phyloP scores from a whole-genome alignment of 2,113 vertebrate genomes.

The Poeciliopsis turrubarensis region DNA sequence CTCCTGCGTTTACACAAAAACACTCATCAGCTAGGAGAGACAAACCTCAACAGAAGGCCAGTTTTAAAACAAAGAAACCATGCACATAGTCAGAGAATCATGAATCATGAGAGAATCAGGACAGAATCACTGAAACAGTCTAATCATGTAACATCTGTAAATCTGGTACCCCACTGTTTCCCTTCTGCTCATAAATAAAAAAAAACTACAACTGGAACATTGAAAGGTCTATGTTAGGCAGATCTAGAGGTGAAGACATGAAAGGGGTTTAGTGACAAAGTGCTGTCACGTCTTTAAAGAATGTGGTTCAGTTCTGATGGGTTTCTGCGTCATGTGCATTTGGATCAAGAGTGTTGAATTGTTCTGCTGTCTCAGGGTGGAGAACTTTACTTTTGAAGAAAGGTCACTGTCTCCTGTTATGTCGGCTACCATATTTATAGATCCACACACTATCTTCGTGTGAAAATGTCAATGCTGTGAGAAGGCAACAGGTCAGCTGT shows the following conservation, averaged over 20 bases:
- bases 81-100: neutral
- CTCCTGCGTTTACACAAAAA: slow-evolving; percentile 50
- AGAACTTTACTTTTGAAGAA: neutral
- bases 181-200: too few relatives aligned
- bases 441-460: neutral
- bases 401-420: neutral
- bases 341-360: neutral
- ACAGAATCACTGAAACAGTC: neutral
- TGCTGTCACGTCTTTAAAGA: neutral
- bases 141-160: neutral
- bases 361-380: neutral
- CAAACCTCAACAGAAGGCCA: neutral
- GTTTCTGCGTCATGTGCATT: neutral
- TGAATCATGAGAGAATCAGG: neutral
- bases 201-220: neutral
- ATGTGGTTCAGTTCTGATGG: neutral
- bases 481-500: neutral
- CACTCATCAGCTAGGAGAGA: neutral
- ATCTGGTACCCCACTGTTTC: neutral
- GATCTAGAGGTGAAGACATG: neutral
- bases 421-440: neutral
- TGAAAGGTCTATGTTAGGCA: neutral
- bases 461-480: neutral
- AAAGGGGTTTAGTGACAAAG: neutral
- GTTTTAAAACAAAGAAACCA: neutral